Conservation (phyloP, 1,140 invertebrate genomes). For the Periplaneta americana region DNA sequence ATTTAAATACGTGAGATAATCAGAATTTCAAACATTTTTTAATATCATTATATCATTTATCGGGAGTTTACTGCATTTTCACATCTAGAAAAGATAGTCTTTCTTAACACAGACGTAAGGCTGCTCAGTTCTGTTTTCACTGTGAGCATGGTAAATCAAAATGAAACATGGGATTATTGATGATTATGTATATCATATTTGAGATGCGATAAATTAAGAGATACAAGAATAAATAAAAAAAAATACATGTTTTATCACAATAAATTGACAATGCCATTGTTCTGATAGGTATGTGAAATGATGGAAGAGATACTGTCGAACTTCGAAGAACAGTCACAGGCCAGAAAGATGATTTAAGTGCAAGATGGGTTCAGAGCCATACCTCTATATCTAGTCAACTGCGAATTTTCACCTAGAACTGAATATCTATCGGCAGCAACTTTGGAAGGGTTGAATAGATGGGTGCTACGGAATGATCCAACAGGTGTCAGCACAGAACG, state of each 20-base stretch:
- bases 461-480: conserved; percentile 26
- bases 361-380: not conserved
- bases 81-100: not conserved
- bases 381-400: conserved; percentile 26
- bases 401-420: conserved; percentile 14
- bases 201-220: too few species aligned
- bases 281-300: too few species aligned
- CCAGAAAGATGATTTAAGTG: not conserved
- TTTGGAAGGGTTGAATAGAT: conserved; percentile 24
- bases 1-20: not conserved
- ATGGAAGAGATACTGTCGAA: too few species aligned
- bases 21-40: not conserved
- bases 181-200: too few species aligned
- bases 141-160: not conserved
- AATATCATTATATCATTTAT: too few species aligned
- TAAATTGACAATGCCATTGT: too few species aligned
- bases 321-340: not conserved
- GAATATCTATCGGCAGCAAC: conserved; percentile 19
- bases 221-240: too few species aligned
- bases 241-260: too few species aligned
- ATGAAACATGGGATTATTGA: too few species aligned
- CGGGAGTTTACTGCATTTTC: not conserved
- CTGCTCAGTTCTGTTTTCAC: not conserved
- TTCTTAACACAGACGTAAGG: not conserved
- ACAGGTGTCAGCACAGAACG: conserved; percentile 26